Conservation (phyloP, 2,888 invertebrate genomes). For the Aproaerema taeniolella region DNA sequence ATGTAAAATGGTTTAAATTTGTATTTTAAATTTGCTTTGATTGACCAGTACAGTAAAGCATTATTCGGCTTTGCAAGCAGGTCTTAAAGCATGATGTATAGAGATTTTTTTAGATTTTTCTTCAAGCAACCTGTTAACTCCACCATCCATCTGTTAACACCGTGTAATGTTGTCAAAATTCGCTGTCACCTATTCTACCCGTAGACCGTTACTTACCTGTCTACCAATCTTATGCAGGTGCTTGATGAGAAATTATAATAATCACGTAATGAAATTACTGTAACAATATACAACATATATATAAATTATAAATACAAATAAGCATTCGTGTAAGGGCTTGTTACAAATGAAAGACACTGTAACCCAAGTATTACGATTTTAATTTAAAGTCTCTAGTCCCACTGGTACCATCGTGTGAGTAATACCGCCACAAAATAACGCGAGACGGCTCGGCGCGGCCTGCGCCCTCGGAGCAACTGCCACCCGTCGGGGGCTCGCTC, state of each 20-base stretch:
- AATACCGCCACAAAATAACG: conserved; percentile 40
- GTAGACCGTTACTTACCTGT: conserved; percentile 21
- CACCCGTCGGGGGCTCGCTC: background rate
- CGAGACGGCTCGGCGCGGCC: conserved; percentile 19
- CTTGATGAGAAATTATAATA: conserved; percentile 69
- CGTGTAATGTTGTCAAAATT: conserved; percentile 17
- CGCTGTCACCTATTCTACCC: conserved; percentile 6
- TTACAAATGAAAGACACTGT: conserved; percentile 78
- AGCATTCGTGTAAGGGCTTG: conserved; percentile 81
- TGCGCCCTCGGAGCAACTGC: conserved; percentile 26
- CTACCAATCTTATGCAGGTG: conserved; percentile 42
- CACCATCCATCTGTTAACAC: conserved; percentile 9
- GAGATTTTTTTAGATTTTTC: conserved; percentile 72
- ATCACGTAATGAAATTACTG: conserved; percentile 77
- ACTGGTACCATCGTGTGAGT: conserved; percentile 77
- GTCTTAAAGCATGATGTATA: conserved; percentile 73
- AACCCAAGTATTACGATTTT: conserved; percentile 79
- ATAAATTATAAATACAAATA: conserved; percentile 71
- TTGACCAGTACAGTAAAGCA: conserved; percentile 59
- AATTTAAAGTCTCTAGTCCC: conserved; percentile 84
- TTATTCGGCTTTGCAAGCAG: conserved; percentile 61
- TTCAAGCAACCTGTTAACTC: conserved; percentile 55
- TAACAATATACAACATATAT: conserved; percentile 72
- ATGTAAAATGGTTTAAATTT: conserved; percentile 59
- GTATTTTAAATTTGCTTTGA: conserved; percentile 67